Evolutionary conservation across 2,888 invertebrate species (phyloP), one percentile per base, ranked within the genome.

Genomic region (Apomyelois bistriatella): DNA sequence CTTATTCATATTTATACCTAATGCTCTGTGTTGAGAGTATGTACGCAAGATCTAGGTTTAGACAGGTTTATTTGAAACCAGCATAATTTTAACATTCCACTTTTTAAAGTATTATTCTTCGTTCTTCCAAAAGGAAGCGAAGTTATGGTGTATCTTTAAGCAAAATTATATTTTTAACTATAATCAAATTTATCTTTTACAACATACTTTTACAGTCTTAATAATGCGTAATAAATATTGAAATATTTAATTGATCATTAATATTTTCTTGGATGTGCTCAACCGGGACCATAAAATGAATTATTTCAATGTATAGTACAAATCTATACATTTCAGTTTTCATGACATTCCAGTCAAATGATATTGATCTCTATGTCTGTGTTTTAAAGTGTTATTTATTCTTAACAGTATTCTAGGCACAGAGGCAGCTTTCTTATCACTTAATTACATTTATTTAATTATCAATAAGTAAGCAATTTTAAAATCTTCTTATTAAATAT

Each of bases 301-400:
- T 50, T 50, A 41, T 46, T 52, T 52, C 37, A 32, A 52, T 43
- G 52, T 52, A 15, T 43, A 52, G 52, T 52, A 52, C 52, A 52
- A 52, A 52, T 43, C 52, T 52, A 43, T 52, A 52, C 52, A 43
- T 52, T 52, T 52, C 52, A 43, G 13, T 43, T 37, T 37, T 43
- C 22, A 36, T 37, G 36, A 54, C 49, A 72, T 74, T 72, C 71
- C 70, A 66, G 59, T 60, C 50, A 54, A 64, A 59, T 59, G 56
- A 69, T 65, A 62, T 59, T 72, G 73, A 78, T 76, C 76, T 76
- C 77, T 72, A 55, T 43, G 17, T 47, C 60, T 52, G 58, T 58
- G 51, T 37, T 49, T 53, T 59, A 62, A 64, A 66, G 54, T 64
- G 57, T 61, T 55, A 53, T 58, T 53, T 53, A 22, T 48, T 48